These are phyloP conservation scores for Ctenopoma kingsleyae DNA, from an alignment of 2,797 vertebrate genomes.

Conservation along the genomic window DNA sequence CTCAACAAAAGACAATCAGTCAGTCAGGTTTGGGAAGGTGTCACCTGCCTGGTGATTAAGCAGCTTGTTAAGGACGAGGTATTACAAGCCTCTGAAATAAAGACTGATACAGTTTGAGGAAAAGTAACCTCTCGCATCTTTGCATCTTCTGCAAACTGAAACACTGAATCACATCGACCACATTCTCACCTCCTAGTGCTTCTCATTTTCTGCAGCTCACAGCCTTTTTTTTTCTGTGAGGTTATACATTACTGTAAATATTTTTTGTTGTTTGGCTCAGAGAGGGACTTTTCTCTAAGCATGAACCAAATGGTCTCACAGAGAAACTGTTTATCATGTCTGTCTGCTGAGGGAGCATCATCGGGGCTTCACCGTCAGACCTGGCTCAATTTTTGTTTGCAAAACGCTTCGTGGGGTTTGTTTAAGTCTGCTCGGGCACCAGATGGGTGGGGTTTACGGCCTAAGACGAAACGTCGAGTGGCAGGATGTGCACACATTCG, in stretches of 20 bases:
- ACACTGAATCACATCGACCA: slow-evolving; percentile 6
- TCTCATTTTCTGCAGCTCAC: slow-evolving; percentile 41
- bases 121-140: slow-evolving; percentile 3
- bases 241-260: slow-evolving; percentile 69
- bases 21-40: slow-evolving; percentile 59
- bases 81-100: slow-evolving; percentile 24
- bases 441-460: slow-evolving; percentile 73
- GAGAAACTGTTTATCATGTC: slow-evolving; percentile 63
- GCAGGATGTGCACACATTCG: slow-evolving; percentile 75
- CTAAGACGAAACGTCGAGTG: slow-evolving; percentile 53
- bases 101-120: slow-evolving; percentile 13
- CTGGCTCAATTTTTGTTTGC: slow-evolving; percentile 74
- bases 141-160: slow-evolving; percentile 1
- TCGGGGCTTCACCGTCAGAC: slow-evolving; percentile 63
- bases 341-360: slow-evolving; percentile 51
- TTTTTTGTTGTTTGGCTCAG: slow-evolving; percentile 62
- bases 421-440: slow-evolving; percentile 64
- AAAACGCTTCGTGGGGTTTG: slow-evolving; percentile 57
- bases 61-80: slow-evolving; percentile 57
- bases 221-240: slow-evolving; percentile 16
- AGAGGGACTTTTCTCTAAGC: slow-evolving; percentile 68
- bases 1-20: slow-evolving; percentile 69
- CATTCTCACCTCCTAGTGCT: slow-evolving; percentile 18
- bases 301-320: slow-evolving; percentile 69
- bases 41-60: slow-evolving; percentile 70